Conservation (phyloP, 2,113 vertebrate genomes). For the Bostrychus sinensis region DNA sequence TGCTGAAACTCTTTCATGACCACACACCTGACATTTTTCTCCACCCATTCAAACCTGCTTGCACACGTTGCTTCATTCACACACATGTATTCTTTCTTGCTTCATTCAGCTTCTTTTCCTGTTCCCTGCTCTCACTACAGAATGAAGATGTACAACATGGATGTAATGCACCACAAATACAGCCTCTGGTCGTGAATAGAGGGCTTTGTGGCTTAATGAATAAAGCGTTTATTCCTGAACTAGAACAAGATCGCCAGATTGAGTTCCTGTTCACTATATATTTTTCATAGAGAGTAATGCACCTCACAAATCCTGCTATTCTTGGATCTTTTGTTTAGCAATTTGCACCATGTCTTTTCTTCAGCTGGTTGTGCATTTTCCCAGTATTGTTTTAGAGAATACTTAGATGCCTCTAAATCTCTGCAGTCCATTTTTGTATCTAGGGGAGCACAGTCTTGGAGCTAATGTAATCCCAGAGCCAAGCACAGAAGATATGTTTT, state of each 20-base stretch:
- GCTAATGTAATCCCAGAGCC: background rate
- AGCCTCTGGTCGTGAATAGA: no score
- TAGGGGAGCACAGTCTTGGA: background rate
- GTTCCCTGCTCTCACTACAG: no score
- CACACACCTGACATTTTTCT: no score
- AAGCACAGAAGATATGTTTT: conserved; percentile 20
- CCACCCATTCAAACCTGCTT: no score
- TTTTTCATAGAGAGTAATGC: conserved; percentile 13
- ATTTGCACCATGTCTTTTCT: background rate
- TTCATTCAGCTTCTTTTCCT: no score
- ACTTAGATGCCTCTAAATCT: background rate
- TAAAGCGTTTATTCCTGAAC: no score
- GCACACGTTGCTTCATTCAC: no score
- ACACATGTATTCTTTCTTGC: no score
- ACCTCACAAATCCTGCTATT: conserved; percentile 32
- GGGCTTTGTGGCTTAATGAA: no score
- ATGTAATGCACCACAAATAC: no score
- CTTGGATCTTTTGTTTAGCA: background rate
- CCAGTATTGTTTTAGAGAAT: conserved; percentile 4
- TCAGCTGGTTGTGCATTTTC: background rate
- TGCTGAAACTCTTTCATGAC: no score
- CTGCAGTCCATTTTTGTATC: background rate
- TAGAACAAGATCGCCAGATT: background rate
- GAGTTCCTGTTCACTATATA: background rate
- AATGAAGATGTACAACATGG: no score